These are phyloP conservation scores for Daktulosphaira vitifoliae DNA, from an alignment of 1,140 invertebrate genomes.

Conservation along the genomic window DNA sequence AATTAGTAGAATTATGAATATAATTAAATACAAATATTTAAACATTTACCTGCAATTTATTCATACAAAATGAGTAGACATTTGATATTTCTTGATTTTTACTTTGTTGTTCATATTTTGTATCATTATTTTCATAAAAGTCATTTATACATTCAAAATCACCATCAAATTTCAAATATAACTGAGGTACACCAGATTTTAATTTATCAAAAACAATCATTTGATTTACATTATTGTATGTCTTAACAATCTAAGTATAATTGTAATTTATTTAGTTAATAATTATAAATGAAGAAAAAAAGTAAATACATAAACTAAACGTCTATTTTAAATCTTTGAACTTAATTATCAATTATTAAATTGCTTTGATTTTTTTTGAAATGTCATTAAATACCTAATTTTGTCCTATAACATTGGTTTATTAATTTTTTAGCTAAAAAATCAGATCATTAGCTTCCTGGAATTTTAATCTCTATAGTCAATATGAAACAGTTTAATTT, in stretches of 20 bases:
- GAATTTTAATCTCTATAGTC: no score
- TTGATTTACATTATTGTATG: slow-evolving; percentile 8
- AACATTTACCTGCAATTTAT: slow-evolving; percentile 20
- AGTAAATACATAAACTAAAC: background rate
- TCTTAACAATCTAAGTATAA: slow-evolving; percentile 9
- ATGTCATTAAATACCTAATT: no score
- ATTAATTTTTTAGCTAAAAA: no score
- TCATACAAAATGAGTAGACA: slow-evolving; percentile 5
- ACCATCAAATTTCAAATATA: slow-evolving; percentile 12
- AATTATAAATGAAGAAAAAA: no score
- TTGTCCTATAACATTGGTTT: no score
- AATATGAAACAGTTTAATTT: no score
- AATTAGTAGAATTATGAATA: no score
- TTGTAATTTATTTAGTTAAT: no score
- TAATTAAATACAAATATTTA: background rate
- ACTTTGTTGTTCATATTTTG: background rate
- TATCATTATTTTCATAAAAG: background rate
- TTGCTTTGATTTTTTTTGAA: background rate
- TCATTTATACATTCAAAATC: slow-evolving; percentile 9
- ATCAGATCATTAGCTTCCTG: no score
- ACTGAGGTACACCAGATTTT: slow-evolving; percentile 5
- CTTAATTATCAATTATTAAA: background rate
- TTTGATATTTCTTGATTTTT: slow-evolving; percentile 12
- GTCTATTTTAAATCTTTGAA: background rate
- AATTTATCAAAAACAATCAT: background rate